phyloP scores from a whole-genome alignment of 2,113 vertebrate genomes.

The Synodontis membranacea region DNA sequence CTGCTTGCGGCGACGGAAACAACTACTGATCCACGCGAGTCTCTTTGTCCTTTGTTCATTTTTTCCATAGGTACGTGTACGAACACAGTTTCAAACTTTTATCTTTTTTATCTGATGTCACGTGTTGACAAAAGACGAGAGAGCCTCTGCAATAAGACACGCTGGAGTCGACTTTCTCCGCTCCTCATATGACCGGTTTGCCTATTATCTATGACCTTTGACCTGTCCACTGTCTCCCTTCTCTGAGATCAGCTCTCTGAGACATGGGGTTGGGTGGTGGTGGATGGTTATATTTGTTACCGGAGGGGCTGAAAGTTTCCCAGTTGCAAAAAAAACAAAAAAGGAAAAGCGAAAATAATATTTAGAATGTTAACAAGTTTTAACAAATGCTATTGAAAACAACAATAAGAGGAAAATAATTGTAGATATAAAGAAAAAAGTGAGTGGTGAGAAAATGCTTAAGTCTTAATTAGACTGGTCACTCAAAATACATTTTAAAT shows the following conservation, averaged over 20 bases:
- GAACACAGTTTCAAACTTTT: constrained; percentile 47
- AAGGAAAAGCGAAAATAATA: constrained; percentile 35
- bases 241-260: constrained; percentile 63
- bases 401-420: constrained; percentile 51
- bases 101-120: constrained; percentile 49
- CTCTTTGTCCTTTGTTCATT: constrained; percentile 41
- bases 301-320: constrained; percentile 57
- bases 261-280: constrained; percentile 56
- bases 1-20: constrained; percentile 37
- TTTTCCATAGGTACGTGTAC: constrained; percentile 55
- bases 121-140: constrained; percentile 53
- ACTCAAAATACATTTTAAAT: constrained; percentile 66
- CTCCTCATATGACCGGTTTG: constrained; percentile 62
- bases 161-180: constrained; percentile 64
- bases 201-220: constrained; percentile 67
- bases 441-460: constrained; percentile 35
- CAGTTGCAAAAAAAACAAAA: constrained; percentile 63
- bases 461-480: constrained; percentile 60
- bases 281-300: constrained; percentile 53
- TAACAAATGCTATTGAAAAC: constrained; percentile 50
- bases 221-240: constrained; percentile 71
- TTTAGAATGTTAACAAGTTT: constrained; percentile 44
- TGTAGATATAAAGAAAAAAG: constrained; percentile 51
- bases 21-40: constrained; percentile 73
- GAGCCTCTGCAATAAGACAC: constrained; percentile 72